Evolutionary conservation across 2,797 vertebrate species (phyloP).

Genomic region (Cephalopachus bancanus): DNA sequence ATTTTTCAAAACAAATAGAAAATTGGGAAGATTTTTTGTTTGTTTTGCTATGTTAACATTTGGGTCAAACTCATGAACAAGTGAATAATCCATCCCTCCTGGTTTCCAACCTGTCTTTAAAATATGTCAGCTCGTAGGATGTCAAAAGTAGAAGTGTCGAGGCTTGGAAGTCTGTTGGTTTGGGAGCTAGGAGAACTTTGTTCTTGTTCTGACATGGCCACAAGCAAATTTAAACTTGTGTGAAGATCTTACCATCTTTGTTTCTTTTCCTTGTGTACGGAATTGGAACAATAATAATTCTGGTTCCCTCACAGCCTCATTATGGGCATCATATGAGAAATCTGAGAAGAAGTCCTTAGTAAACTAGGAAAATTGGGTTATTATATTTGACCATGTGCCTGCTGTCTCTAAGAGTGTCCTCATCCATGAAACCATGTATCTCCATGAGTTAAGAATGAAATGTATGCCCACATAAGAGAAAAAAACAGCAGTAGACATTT

Average conservation of each 20-base stretch:
- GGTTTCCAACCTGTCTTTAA: neutral
- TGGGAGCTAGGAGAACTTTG: neutral
- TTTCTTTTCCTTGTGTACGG: too few species aligned
- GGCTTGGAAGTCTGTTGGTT: neutral
- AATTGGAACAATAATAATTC: neutral
- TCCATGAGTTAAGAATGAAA: neutral
- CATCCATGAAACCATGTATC: too few species aligned
- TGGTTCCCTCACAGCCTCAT: neutral
- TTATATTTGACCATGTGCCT: too few species aligned
- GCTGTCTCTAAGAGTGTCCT: neutral
- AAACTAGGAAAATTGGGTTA: neutral
- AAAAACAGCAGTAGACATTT: accelerated
- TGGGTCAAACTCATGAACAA: neutral
- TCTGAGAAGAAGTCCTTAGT: neutral
- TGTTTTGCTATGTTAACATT: neutral
- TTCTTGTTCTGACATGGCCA: too few species aligned
- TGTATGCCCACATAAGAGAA: accelerated
- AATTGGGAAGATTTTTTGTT: neutral
- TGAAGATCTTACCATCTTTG: neutral
- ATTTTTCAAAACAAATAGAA: neutral
- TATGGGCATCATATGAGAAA: neutral
- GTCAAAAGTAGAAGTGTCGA: neutral
- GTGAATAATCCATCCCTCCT: neutral
- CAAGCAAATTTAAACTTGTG: too few species aligned
- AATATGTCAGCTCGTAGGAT: neutral